Conservation (phyloP, 2,113 vertebrate genomes). For the Rhegmatorhina hoffmannsi region DNA sequence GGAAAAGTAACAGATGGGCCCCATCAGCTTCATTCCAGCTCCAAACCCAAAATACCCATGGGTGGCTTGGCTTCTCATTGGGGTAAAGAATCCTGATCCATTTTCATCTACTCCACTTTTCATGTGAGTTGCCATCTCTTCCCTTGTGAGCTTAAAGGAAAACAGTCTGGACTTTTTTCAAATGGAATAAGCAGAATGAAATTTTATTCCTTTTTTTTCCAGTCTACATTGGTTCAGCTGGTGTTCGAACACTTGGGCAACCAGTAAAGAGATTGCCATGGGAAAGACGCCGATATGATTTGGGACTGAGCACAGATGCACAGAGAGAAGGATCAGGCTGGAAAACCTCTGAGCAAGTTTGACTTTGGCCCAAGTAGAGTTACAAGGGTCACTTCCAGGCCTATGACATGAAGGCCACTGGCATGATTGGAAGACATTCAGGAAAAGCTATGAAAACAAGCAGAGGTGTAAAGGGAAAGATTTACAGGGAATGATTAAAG, state of each 20-base stretch:
- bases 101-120: constrained; percentile 34
- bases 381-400: constrained; percentile 5
- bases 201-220: neutral
- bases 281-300: neutral
- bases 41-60: constrained; percentile 22
- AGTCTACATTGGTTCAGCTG: neutral
- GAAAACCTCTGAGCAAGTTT: neutral
- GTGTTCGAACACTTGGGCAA: neutral
- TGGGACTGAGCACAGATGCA: neutral
- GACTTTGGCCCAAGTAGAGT: neutral
- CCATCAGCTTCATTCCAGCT: neutral
- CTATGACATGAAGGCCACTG: neutral
- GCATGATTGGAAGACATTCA: constrained; percentile 13
- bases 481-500: constrained; percentile 64
- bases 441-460: constrained; percentile 45
- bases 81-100: neutral
- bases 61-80: neutral
- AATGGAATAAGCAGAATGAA: neutral
- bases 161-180: neutral
- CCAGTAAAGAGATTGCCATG: neutral
- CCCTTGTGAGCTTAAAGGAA: neutral
- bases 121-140: neutral
- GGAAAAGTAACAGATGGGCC: constrained; percentile 41
- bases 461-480: constrained; percentile 49
- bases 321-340: neutral